Percentiles rank a stretch among this genome's conserved stretches.
phyloP scores from a whole-genome alignment of 2,888 invertebrate genomes.

The Drosophila sordidapex region DNA sequence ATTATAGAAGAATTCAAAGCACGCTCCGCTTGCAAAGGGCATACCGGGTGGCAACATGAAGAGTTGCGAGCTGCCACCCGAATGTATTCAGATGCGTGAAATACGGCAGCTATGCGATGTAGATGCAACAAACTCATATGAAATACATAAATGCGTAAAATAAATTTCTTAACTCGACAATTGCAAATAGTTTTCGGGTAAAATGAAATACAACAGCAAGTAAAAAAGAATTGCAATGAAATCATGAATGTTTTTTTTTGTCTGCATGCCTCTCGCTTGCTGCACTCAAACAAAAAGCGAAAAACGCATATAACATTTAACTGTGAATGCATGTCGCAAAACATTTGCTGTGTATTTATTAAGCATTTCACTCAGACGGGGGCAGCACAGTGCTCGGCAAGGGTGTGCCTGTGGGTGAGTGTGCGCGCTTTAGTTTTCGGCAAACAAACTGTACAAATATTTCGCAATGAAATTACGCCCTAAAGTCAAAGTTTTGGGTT shows the following conservation, averaged over 20 bases:
- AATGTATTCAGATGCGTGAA: slow-evolving; percentile 55
- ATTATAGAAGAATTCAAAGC: slow-evolving; percentile 1
- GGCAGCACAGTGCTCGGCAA: neutral
- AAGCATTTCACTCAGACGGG: slow-evolving; percentile 56
- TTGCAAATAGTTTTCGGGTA: slow-evolving; percentile 57
- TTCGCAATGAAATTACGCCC: slow-evolving; percentile 77
- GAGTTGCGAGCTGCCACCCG: slow-evolving; percentile 36
- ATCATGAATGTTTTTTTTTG: slow-evolving; percentile 64
- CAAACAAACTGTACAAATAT: slow-evolving; percentile 68
- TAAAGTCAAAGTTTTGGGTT: slow-evolving; percentile 72
- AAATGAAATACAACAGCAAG: slow-evolving; percentile 6
- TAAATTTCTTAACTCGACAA: slow-evolving; percentile 50
- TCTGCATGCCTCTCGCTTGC: slow-evolving; percentile 6
- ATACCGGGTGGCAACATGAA: slow-evolving; percentile 6
- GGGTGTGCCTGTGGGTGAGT: slow-evolving; percentile 17
- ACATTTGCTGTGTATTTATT: slow-evolving; percentile 64
- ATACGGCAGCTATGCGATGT: slow-evolving; percentile 46
- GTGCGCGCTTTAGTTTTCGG: slow-evolving; percentile 46
- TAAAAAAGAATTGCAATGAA: slow-evolving; percentile 46
- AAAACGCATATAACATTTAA: slow-evolving; percentile 24
- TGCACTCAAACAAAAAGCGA: slow-evolving; percentile 35
- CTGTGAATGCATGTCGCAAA: slow-evolving; percentile 11
- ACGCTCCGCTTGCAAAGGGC: slow-evolving; percentile 11
- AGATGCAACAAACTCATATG: slow-evolving; percentile 27
- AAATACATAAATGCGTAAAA: slow-evolving; percentile 23